Evolutionary conservation across 1,140 invertebrate genomes (phyloP).

Genomic region (Tetragnatha versicolor): DNA sequence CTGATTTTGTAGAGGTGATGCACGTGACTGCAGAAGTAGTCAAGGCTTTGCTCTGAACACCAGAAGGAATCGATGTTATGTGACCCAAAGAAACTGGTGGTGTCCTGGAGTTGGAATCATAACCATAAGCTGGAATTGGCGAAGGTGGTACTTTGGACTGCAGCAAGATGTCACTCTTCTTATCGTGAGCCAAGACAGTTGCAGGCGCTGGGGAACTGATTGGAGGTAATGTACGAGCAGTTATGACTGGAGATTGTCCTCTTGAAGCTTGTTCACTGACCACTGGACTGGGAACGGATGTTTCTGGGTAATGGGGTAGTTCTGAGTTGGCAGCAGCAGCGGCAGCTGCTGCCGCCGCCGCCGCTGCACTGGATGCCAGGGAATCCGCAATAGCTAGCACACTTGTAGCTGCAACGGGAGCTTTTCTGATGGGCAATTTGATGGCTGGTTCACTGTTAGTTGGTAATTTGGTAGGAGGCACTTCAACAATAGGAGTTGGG

Average conservation of each 20-base stretch:
- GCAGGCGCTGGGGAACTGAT: not conserved
- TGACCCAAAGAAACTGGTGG: constrained; percentile 7
- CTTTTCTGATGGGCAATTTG: not conserved
- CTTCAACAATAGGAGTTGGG: not conserved
- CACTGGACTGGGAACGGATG: no score
- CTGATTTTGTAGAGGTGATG: not conserved
- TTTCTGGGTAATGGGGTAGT: not conserved
- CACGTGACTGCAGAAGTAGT: not conserved
- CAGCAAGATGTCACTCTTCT: not conserved
- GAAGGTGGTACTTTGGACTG: not conserved
- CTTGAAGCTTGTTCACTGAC: no score
- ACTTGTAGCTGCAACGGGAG: not conserved
- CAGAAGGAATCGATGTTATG: constrained; percentile 6
- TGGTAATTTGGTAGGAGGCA: not conserved
- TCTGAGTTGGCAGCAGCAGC: not conserved
- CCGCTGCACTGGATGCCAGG: constrained; percentile 2
- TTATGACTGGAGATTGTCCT: constrained; percentile 5
- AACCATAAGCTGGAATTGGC: constrained; percentile 6
- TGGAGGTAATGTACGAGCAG: not conserved
- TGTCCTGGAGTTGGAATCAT: constrained; percentile 14
- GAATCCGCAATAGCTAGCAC: constrained; percentile 16
- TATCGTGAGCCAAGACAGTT: constrained; percentile 1
- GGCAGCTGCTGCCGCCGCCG: not conserved
- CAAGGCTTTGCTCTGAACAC: constrained; percentile 12
- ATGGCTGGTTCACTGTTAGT: not conserved